Conservation (phyloP, 2,888 invertebrate species). For the Lamellibrachia columna region DNA sequence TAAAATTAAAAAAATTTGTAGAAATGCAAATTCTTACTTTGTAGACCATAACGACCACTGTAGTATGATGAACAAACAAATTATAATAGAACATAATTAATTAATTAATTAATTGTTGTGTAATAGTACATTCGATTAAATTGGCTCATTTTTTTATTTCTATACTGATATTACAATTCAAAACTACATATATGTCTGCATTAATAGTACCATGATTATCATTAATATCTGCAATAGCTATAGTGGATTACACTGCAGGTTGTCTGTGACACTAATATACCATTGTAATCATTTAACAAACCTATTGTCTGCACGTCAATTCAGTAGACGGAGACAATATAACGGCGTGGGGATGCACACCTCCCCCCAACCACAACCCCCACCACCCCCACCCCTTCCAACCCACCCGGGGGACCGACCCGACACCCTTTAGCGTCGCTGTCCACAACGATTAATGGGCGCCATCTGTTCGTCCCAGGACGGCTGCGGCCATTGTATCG, state of each 20-base stretch:
- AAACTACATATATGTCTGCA: background rate
- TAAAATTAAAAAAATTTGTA: background rate
- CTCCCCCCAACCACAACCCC: background rate
- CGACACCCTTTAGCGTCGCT: background rate
- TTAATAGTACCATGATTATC: background rate
- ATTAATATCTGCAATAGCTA: background rate
- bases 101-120: no score
- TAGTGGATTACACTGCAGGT: background rate
- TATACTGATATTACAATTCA: no score
- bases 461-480: background rate
- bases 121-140: no score
- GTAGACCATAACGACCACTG: background rate
- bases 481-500: background rate
- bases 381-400: background rate
- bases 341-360: background rate
- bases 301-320: constrained; percentile 2
- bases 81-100: background rate
- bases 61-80: background rate
- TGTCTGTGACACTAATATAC: background rate
- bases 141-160: no score
- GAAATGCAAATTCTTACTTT: background rate
- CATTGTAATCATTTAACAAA: background rate
- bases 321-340: background rate
- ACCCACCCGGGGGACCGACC: background rate
- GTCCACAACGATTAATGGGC: background rate